Base-by-base conservation (phyloP, 2,888 invertebrate genomes). In the Achlya flavicornis region DNA sequence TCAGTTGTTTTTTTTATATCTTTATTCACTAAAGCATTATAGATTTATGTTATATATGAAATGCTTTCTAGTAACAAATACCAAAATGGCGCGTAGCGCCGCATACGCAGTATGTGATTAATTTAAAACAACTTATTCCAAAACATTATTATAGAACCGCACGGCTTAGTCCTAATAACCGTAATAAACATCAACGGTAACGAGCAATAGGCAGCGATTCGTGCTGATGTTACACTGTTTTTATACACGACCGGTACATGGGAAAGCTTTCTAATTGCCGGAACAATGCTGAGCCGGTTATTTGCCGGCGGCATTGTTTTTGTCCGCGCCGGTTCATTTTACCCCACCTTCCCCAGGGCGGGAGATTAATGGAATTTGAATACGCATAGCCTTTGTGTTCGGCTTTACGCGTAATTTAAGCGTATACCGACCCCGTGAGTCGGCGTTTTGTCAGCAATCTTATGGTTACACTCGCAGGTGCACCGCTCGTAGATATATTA, bases 221-320 rank as follows among this genome's bases (percentile, higher is more conserved):
- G 91, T 91, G 92, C 92, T 92, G 92, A 92, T 92, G 92, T 91
- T 92, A 91, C 92, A 90, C 87, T 92, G 93, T 93, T 93, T 93
- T 93, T 93, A 93, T 92, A 93, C 93, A 91, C 91, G 92, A 83
- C 90, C 90, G 89, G 91, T 93, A 93, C 93, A 93, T 91, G 93
- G 93, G 92, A 94, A 94, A 93, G 92, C 94, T 93, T 93, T 93
- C 94, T 94, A 93, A 93, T 93, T 94, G 94, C 92, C 92, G 93
- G 92, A 93, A 93, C 93, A 94, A 93, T 93, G 92, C 92, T 91
- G 92, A 92, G 91, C 93, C 89, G 92, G 93, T 92, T 93, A 92
- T 93, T 91, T 90, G 93, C 93, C 91, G 88, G 87, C 90, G 92
- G 92, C 93, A 93, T 93, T 93, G 93, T 93, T 93, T 93, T 93